These are phyloP conservation scores for Drosophila cognata DNA, from an alignment of 2,888 invertebrate genomes.

Conservation along the genomic window DNA sequence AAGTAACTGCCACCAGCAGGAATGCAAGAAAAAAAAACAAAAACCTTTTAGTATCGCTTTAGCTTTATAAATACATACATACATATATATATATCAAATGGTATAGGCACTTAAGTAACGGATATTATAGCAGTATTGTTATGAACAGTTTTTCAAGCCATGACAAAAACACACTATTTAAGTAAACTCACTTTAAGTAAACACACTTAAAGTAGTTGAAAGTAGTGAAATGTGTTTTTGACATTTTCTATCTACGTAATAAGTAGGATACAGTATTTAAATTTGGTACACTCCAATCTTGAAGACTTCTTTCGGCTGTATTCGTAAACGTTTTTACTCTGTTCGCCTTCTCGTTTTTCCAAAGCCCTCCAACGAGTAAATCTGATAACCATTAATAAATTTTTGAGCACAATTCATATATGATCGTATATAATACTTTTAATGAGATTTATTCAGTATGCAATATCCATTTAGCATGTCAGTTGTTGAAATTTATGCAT, in stretches of 20 bases:
- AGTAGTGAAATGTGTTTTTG: not conserved
- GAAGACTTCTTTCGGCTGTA: not conserved
- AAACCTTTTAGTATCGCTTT: not conserved
- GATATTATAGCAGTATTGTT: not conserved
- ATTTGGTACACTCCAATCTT: not conserved
- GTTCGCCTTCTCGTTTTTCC: not conserved
- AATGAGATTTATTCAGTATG: not conserved
- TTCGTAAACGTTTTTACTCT: not conserved
- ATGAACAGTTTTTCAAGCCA: not conserved
- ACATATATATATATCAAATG: not conserved
- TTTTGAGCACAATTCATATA: not conserved
- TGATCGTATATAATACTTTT: not conserved
- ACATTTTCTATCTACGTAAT: not conserved
- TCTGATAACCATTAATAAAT: not conserved
- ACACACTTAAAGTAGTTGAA: not conserved
- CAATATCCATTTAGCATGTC: not conserved
- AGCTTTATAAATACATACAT: not conserved
- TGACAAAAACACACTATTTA: not conserved
- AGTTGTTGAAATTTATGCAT: not conserved
- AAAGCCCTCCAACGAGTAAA: not conserved
- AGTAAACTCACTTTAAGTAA: not conserved
- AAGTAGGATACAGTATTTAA: not conserved
- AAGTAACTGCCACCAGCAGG: slow-evolving; percentile 1
- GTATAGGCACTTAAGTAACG: not conserved
- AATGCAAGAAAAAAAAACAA: not conserved